phyloP scores from a whole-genome alignment of 2,113 vertebrate species.

The Thermophis baileyi region DNA sequence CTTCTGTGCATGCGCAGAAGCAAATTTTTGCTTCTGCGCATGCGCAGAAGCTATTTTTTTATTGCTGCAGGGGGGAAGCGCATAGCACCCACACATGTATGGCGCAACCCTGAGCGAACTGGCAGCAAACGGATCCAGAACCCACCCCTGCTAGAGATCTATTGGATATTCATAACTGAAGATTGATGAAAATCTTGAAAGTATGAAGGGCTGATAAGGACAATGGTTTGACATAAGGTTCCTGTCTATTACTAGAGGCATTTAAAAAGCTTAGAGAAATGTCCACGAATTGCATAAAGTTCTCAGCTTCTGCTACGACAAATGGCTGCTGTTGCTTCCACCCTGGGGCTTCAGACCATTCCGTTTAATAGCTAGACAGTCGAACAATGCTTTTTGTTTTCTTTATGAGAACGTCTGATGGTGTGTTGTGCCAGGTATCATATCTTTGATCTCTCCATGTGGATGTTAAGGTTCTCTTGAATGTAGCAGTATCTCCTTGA shows the following conservation, averaged over 20 bases:
- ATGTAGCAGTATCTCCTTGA: slow-evolving; percentile 76
- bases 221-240: slow-evolving; percentile 16
- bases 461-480: slow-evolving; percentile 75
- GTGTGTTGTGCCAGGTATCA: slow-evolving; percentile 66
- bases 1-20: no score
- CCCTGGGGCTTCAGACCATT: slow-evolving; percentile 45
- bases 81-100: no score
- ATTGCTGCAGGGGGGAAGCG: no score
- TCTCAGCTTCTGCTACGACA: slow-evolving; percentile 21
- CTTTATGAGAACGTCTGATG: slow-evolving; percentile 67
- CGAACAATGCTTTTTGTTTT: slow-evolving; percentile 65
- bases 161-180: neutral
- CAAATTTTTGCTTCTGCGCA: no score
- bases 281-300: slow-evolving; percentile 30
- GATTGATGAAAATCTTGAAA: neutral
- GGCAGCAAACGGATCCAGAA: no score
- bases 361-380: slow-evolving; percentile 49
- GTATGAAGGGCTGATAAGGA: neutral
- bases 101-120: no score
- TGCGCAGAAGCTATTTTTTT: no score
- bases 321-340: slow-evolving; percentile 26
- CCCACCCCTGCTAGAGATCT: neutral
- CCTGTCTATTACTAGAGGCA: slow-evolving; percentile 49
- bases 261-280: slow-evolving; percentile 45
- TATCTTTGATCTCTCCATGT: slow-evolving; percentile 78